Evolutionary conservation across 2,888 invertebrate species (phyloP), one percentile per base, ranked within the genome.

Genomic region (Petrophora chlorosata): DNA sequence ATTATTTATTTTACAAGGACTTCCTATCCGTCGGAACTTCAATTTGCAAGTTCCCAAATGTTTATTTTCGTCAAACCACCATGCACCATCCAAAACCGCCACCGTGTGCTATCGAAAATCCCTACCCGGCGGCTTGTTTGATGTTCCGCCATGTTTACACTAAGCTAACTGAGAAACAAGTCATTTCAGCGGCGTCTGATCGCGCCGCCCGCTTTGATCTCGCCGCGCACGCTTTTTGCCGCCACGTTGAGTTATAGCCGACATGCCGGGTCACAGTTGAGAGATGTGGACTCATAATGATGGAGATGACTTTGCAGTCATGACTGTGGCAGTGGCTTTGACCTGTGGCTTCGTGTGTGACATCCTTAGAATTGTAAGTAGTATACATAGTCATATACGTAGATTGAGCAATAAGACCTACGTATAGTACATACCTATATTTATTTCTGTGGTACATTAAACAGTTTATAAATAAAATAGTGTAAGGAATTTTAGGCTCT

Each of bases 81-180:
- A 36, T 25, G 23, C 17, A 8, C 33, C 9, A 36, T 23, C 5
- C 4, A 7, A 33, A 38, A 17, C 40, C 29, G 32, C 48, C 36
- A 28, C 36, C 32, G 34, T 35, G 17, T 17, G 34, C 40, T 12
- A 40, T 16, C 26, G 23, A 13, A 13, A 15, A 16, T 5, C 33
- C 30, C 54, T 63, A 59, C 57, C 57, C 19, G 55, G 61, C 85
- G 89, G 85, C 71, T 49, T 70, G 76, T 90, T 90, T 89, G 89
- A 90, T 79, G 85, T 78, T 69, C 72, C 85, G 80, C 73, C 69
- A 66, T 89, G 90, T 89, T 88, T 89, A 85, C 88, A 85, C 85
- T 85, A 81, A 82, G 81, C 85, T 81, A 82, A 86, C 87, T 79
- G 85, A 73, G 85, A 84, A 85, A 87, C 88, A 83, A 87, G 87